phyloP scores from a whole-genome alignment of 2,888 invertebrate genomes.

The Nephrotoma guestfalica region DNA sequence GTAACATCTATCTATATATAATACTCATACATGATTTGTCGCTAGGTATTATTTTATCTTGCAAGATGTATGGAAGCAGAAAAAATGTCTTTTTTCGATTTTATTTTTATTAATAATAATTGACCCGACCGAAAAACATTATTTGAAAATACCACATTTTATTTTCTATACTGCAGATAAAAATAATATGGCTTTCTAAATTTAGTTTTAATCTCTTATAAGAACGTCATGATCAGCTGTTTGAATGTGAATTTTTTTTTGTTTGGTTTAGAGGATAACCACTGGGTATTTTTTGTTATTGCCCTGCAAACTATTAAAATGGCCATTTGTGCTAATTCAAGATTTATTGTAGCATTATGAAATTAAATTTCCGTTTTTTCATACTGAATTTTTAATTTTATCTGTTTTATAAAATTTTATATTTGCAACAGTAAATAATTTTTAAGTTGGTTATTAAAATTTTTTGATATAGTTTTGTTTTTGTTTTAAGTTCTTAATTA shows the following conservation, averaged over 20 bases:
- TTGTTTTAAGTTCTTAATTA: neutral
- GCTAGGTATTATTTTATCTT: neutral
- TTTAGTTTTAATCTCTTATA: neutral
- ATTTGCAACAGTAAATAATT: neutral
- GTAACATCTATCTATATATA: neutral
- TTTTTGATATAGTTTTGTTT: neutral
- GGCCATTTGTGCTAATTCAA: neutral
- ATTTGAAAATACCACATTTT: neutral
- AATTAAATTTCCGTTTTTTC: neutral
- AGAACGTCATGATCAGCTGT: neutral
- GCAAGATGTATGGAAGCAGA: neutral
- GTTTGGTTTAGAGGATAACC: neutral
- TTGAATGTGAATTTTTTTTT: neutral
- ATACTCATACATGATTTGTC: neutral
- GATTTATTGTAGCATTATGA: neutral
- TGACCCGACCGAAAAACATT: neutral
- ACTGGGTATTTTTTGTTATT: neutral
- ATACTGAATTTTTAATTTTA: neutral
- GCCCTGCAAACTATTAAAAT: neutral
- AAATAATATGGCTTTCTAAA: neutral
- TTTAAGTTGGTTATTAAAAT: neutral
- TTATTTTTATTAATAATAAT: neutral
- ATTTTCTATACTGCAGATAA: neutral
- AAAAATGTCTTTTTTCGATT: neutral
- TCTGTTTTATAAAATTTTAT: neutral